Evolutionary conservation across 2,113 vertebrate species (phyloP), one percentile per base, ranked within the genome.

Genomic region (Dicrurus megarhynchus): DNA sequence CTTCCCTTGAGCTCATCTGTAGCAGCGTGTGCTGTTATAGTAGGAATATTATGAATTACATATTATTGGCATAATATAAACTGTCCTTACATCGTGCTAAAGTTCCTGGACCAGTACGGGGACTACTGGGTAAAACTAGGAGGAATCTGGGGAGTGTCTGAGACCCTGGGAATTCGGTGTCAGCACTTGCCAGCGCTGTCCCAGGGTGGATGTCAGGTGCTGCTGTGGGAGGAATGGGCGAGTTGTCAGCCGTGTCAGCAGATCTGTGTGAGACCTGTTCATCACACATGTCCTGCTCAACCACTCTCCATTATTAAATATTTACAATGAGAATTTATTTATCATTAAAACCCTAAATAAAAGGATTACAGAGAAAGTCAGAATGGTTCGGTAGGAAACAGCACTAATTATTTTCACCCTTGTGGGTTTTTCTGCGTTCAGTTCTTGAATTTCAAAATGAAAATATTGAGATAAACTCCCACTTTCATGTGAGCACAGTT

Each of bases 401-500:
- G 64, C 49, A 32, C 52, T 85, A 71, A 71, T 93, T 91, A 78
- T 87, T 89, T 87, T 56, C 65, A 76, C 52, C 81, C 84, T 84
- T 87, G 56, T 87, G 87, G 55, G 60, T 44, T 91, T 77, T 59
- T 61, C 67, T 88, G 32, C 1, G 0, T 84, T 78, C 49, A n/a
- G 4, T 61, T n/a, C 64, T 91, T 78, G 52, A 73, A 91, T 77
- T 93, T 81, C 73, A 78, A 57, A 87, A 61, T 70, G 8, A 89
- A 94, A 95, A 94, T 83, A 93, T 49, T 85, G 90, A 94, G 87
- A 75, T 87, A 89, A 94, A 90, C 42, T 85, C 49, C 32, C 1
- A 4, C 74, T 87, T 76, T 78, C 61, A 37, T 60, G 57, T 35
- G 33, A 92, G 59, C 30, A 37, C 30, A 26, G 81, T 35, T 71